A percentile compares a stretch with the other conserved stretches of the same genome.
Evolutionary conservation across 2,888 invertebrate genomes (phyloP).

Genomic region (Helobdella robusta): DNA sequence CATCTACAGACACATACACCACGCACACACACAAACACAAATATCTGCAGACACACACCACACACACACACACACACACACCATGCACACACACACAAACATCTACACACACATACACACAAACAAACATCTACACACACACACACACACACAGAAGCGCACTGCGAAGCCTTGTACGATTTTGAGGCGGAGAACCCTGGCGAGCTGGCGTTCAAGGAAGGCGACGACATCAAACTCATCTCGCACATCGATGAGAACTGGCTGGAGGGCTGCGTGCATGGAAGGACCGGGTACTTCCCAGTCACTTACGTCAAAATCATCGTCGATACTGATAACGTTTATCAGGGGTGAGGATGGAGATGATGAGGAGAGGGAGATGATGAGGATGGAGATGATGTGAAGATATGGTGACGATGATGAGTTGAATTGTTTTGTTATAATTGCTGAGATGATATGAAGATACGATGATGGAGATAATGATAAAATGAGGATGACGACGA

Average conservation of each 20-base stretch:
- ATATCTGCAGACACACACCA: no score
- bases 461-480: neutral
- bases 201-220: slow-evolving; percentile 94
- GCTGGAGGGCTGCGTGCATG: slow-evolving; percentile 73
- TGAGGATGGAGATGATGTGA: neutral
- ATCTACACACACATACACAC: no score
- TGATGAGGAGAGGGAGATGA: neutral
- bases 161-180: slow-evolving; percentile 78
- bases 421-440: neutral
- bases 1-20: no score
- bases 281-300: slow-evolving; percentile 87
- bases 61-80: no score
- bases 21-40: no score
- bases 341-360: neutral
- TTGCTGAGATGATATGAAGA: neutral
- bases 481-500: neutral
- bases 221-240: slow-evolving; percentile 81
- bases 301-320: slow-evolving; percentile 92
- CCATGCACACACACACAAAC: no score
- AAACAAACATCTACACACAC: no score
- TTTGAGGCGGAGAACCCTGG: slow-evolving; percentile 97
- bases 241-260: slow-evolving; percentile 97
- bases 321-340: slow-evolving; percentile 49
- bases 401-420: neutral
- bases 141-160: slow-evolving; percentile 28